Evolutionary conservation across 2,113 vertebrate species (phyloP), one percentile per base, ranked within the genome.

Genomic region (Archocentrus centrarchus): DNA sequence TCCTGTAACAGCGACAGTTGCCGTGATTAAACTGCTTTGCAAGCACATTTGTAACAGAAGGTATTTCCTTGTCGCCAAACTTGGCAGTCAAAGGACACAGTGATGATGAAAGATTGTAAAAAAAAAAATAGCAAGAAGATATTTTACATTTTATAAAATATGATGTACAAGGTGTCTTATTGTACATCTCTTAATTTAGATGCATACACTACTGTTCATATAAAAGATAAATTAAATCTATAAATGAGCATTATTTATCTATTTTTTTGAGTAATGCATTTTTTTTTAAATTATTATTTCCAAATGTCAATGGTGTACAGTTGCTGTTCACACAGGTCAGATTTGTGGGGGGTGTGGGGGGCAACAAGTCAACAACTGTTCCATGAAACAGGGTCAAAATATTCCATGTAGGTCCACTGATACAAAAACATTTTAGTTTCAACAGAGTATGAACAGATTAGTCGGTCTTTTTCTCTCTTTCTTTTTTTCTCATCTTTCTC

Each of bases 1-100:
- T 86, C 82, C 82, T 82, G 87, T 92, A 87, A 88, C 90, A 89
- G 30, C 90, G 92, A 92, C 91, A 91, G 89, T 91, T 63, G 64
- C 59, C 60, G 37, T 90, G 59, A 85, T 84, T 87, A 84, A 84
- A 82, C 55, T 87, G 59, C 86, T 60, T 82, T 85, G 80, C 64
- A 75, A 80, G 17, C 41, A 66, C 59, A 80, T 83, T 85, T 85
- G 61, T 88, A 75, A 18, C 53, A 37, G 63, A 17, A 60, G 39
- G 4, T 75, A 75, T 61, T 63, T 32, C 11, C 11, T 27, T 57
- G 5, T 22, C 14, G 20, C 14, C 4, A 35, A 62, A 59, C 15
- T 14, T 10, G 59, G 32, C 59, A 4, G 24, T 66, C 6, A 68
- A 17, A 75, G 59, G n/a, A 22, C 13, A 27, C 1, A 37, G 17